Conservation (phyloP, 2,797 vertebrate genomes). For the Cetoscarus ocellatus region DNA sequence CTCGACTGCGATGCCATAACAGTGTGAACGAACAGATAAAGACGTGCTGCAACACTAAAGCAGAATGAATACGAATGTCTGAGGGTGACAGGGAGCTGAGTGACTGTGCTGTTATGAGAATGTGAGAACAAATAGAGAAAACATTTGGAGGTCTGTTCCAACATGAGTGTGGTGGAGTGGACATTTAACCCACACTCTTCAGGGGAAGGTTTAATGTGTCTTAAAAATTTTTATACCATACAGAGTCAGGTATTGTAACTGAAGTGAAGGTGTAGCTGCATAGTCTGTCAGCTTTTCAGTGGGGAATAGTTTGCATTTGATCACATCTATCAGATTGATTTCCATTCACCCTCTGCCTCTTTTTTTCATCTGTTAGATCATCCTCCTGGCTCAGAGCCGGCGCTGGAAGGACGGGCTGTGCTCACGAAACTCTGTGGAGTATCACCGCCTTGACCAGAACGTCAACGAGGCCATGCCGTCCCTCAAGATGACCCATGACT, state of each 20-base stretch:
- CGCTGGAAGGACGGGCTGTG: slow-evolving; percentile 94
- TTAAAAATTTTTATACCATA: not conserved
- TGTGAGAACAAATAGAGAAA: too few relatives aligned
- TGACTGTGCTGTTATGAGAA: too few relatives aligned
- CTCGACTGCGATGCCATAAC: too few relatives aligned
- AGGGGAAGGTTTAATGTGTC: too few relatives aligned
- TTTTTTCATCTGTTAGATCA: slow-evolving; percentile 84
- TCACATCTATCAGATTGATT: slow-evolving; percentile 28
- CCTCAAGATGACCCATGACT: slow-evolving; percentile 95
- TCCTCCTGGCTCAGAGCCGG: slow-evolving; percentile 91
- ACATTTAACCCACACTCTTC: too few relatives aligned
- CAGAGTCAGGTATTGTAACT: slow-evolving; percentile 18
- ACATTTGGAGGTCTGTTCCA: too few relatives aligned
- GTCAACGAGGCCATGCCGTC: slow-evolving; percentile 97
- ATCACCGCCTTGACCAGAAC: slow-evolving; percentile 94
- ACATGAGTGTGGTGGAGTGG: too few relatives aligned
- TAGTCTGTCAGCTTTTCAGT: slow-evolving; percentile 21
- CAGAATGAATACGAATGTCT: too few relatives aligned
- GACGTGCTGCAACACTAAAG: too few relatives aligned
- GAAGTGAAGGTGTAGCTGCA: slow-evolving; percentile 13
- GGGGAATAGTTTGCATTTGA: slow-evolving; percentile 4
- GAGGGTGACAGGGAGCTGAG: too few relatives aligned
- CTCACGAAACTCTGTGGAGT: slow-evolving; percentile 90
- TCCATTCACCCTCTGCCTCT: not conserved
- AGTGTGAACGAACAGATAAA: too few relatives aligned